Evolutionary conservation across 2,113 vertebrate genomes (phyloP), one percentile per base, ranked within the genome.

Genomic region (Gasterosteus aculeatus): DNA sequence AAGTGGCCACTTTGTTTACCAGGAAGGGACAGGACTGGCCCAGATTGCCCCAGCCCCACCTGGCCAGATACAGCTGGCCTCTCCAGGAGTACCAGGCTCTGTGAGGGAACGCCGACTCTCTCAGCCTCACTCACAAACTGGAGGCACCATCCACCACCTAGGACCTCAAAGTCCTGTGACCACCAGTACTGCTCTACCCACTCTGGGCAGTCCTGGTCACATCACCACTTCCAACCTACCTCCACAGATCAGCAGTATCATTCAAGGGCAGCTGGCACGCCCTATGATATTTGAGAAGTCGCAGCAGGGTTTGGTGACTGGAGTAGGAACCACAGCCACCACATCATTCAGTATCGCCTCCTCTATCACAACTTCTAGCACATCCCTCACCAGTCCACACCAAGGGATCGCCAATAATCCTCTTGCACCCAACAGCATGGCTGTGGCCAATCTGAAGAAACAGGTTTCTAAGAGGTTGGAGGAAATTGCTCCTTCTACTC

Each of bases 181-280:
- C 7, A 93, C 94, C 0, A 92, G 95, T 35, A 75, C 94, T 1
- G 85, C 92, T 29, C 94, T 96, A 41, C 88, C 95, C 0, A 93
- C 94, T 7, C 65, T 98, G 77, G 90, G 95, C 31, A 97, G 95
- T 85, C 93, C 97, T 0, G 94, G 95, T 64, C 96, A 97, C 66
- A 96, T 98, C 69, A 95, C 96, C 5, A 97, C 97, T 0, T 96
- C 95, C 58, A 97, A 93, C 90, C 89, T 98, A 92, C 95, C 96
- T 4, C 96, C 96, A 19, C 96, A 98, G 15, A 96, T 97, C 83
- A 96, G 96, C 93, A 97, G 96, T 89, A 97, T 98, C 81, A 96
- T 98, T 81, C 95, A 98, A 89, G 96, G 95, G 59, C 95, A 96
- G 7, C 88, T 97, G 42, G 95, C 94, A 3, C 95, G 96, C 58